Evolutionary conservation across 2,113 vertebrate species (phyloP), one percentile per base, ranked within the genome.

Genomic region (Austrofundulus limnaeus): DNA sequence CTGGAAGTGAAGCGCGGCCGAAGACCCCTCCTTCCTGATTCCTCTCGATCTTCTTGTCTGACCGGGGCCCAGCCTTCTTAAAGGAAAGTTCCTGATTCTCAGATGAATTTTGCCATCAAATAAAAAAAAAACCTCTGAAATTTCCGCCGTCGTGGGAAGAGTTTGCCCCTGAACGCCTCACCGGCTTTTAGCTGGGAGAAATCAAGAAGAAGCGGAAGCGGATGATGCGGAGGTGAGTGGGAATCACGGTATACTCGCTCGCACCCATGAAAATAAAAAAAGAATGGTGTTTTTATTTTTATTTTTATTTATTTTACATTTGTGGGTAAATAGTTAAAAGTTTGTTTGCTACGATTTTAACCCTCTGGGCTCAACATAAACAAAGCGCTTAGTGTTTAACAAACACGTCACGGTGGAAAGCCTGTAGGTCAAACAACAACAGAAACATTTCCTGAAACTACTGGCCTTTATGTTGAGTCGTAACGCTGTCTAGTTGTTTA

Each of bases 161-260:
- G 55, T 49, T 25, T 19, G 25, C 11, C 10, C 23, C 2, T 0
- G 10, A 65, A 47, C 11, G 0, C 16, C 10, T 17, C 38, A 6
- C 20, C 46, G 4, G 13, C 13, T 20, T 14, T 2, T 14, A 13
- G 17, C 7, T 46, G 5, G 5, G 15, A 49, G 21, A 13, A 31
- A 50, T 58, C 24, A 20, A 24, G 23, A 20, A 24, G 23, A 39
- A 21, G 14, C 28, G 24, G 51, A 39, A 41, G 13, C 23, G 23
- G 24, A 55, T 17, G 52, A 80, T 82, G 80, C 15, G 0, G 19
- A 70, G 78, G 87, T 85, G 61, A 82, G 81, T 48, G 52, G n/a
- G 5, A 2, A 6, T 16, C 34, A n/a, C 43, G 34, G 21, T 3
- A 1, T 0, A 0, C 7, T 0, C n/a, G 4, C 4, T 15, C 31